Conservation (phyloP, 2,888 invertebrate genomes). For the Hydropsyche betteni region DNA sequence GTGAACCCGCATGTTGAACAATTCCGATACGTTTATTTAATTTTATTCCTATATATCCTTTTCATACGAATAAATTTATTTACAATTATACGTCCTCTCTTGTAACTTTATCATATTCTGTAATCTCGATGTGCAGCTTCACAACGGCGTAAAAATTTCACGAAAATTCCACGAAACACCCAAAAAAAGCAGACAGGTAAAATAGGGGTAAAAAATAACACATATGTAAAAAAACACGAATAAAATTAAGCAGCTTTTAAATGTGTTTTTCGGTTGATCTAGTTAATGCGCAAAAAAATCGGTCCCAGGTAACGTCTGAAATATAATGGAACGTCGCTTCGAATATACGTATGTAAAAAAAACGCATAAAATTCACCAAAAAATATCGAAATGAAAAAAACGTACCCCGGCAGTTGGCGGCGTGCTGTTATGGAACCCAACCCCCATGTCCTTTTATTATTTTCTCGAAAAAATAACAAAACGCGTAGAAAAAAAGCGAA, state of each 20-base stretch:
- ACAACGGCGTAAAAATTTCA: constrained; percentile 36
- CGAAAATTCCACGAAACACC: constrained; percentile 40
- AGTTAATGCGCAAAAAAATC: constrained; percentile 59
- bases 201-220: constrained; percentile 49
- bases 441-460: constrained; percentile 38
- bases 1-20: constrained; percentile 6
- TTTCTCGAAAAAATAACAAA: constrained; percentile 46
- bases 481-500: constrained; percentile 47
- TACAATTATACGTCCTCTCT: constrained; percentile 49
- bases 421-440: constrained; percentile 48
- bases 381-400: constrained; percentile 58
- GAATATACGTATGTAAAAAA: constrained; percentile 55
- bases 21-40: constrained; percentile 31
- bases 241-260: constrained; percentile 66
- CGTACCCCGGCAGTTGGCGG: constrained; percentile 61
- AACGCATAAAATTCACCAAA: constrained; percentile 64
- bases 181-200: constrained; percentile 50
- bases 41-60: background rate
- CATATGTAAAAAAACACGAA: constrained; percentile 44
- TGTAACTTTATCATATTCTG: constrained; percentile 48
- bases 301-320: constrained; percentile 64
- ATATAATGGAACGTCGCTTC: constrained; percentile 62
- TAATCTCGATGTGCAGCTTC: constrained; percentile 44
- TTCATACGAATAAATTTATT: constrained; percentile 45
- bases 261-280: constrained; percentile 60